phyloP scores from a whole-genome alignment of 2,113 vertebrate species.

The Cheilinus undulatus region DNA sequence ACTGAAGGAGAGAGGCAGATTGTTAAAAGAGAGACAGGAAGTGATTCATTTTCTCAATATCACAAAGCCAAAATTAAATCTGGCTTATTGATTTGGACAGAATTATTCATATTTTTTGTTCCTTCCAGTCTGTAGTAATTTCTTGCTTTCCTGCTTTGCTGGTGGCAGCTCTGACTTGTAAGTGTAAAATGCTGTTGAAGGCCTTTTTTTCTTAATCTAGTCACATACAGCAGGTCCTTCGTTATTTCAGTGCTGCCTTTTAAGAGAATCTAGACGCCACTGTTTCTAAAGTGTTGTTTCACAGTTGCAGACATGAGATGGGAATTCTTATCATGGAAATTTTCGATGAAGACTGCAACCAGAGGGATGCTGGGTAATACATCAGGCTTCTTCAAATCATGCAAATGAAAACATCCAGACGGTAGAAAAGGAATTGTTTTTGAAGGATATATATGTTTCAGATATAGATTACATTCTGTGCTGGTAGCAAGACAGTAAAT shows the following conservation, averaged over 20 bases:
- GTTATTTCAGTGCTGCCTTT: not conserved
- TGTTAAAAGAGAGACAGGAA: not conserved
- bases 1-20: not conserved
- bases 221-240: not conserved
- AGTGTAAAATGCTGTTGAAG: slow-evolving; percentile 4
- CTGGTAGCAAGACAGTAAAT: no score
- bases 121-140: slow-evolving; percentile 8
- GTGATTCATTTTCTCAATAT: not conserved
- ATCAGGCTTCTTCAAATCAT: not conserved
- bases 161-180: not conserved
- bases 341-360: not conserved
- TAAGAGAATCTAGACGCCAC: not conserved
- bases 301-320: not conserved
- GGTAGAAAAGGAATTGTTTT: no score
- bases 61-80: not conserved
- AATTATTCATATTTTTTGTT: slow-evolving; percentile 23
- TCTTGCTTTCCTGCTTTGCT: not conserved
- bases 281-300: not conserved
- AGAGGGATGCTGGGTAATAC: not conserved
- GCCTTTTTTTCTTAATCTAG: not conserved
- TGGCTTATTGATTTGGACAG: slow-evolving; percentile 1
- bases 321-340: slow-evolving; percentile 3
- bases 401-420: not conserved
- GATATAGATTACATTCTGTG: no score
- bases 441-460: no score